Evolutionary conservation across 2,888 invertebrate species (phyloP), one percentile per base, ranked within the genome.

Genomic region (Opisthograptis luteolata): DNA sequence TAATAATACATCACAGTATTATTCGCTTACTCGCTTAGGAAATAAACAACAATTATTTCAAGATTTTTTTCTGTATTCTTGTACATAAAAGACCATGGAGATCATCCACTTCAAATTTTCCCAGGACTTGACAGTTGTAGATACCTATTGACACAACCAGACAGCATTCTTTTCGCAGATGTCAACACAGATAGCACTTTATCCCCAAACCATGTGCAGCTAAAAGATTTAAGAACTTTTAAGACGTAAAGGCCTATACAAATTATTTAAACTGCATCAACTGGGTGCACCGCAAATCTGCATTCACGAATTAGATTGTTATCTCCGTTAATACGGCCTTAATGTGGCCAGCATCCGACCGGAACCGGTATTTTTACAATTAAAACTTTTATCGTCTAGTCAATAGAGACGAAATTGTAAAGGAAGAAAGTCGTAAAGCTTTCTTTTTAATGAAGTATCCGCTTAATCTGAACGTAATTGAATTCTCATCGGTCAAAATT

Each of bases 261-360:
- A 46, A 31, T 35, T 47, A 50, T 55, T 54, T 49, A 55, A 28
- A 13, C 24, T 36, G 30, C 39, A 68, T 65, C 68, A 72, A 76
- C 71, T 73, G 71, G 73, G 71, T 76, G 76, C 69, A 70, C 67
- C 62, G 62, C 71, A 76, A 77, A 84, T 84, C 81, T 81, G 77
- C 79, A 81, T 80, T 81, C 73, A 68, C 10, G 73, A 70, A 82
- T 83, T 79, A 83, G 86, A 88, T 87, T 73, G 77, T 82, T 85
- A 89, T 89, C 87, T 78, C 48, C 39, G 6, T 62, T 79, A 82
- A 81, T 80, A 60, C 76, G 69, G 60, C 65, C 63, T 71, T 69
- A 80, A 79, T 77, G 70, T 67, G 15, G 25, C 30, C 32, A 20
- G 40, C 43, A 52, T 52, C 46, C 43, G 46, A 24, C 22, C 32